Conservation (phyloP, 2,797 vertebrate species). For the Glyptemys insculpta region DNA sequence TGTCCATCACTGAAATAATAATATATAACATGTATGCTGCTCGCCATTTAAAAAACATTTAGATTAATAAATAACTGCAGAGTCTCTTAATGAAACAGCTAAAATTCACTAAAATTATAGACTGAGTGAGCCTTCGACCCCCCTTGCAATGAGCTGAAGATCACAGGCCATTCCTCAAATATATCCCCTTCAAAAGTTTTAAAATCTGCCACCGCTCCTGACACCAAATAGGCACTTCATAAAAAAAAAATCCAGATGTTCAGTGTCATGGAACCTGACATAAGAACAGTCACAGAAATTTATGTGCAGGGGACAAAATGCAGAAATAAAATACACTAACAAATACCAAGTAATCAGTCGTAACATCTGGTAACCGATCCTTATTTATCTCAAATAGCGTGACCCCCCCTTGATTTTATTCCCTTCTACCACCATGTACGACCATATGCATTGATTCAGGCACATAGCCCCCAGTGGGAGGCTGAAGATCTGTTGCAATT, state of each 20-base stretch:
- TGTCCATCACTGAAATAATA: neutral
- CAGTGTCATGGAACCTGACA: neutral
- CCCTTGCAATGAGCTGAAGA: neutral
- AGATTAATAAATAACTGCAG: neutral
- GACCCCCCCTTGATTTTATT: neutral
- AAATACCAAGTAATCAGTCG: neutral
- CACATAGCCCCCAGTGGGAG: neutral
- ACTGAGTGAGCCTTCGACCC: neutral
- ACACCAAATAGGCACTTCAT: neutral
- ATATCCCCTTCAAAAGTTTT: neutral
- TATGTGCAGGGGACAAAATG: neutral
- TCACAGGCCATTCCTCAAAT: neutral
- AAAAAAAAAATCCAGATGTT: neutral
- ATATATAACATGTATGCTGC: neutral
- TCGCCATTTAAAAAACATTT: neutral
- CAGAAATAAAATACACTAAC: neutral
- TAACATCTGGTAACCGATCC: neutral
- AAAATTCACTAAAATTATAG: neutral
- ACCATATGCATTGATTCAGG: neutral
- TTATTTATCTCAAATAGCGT: neutral
- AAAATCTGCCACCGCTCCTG: neutral
- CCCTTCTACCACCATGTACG: neutral
- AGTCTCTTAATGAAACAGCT: neutral
- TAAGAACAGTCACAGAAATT: neutral
- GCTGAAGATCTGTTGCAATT: conserved; percentile 9